Conservation (phyloP, 2,888 invertebrate species). For the Rhagium mordax region DNA sequence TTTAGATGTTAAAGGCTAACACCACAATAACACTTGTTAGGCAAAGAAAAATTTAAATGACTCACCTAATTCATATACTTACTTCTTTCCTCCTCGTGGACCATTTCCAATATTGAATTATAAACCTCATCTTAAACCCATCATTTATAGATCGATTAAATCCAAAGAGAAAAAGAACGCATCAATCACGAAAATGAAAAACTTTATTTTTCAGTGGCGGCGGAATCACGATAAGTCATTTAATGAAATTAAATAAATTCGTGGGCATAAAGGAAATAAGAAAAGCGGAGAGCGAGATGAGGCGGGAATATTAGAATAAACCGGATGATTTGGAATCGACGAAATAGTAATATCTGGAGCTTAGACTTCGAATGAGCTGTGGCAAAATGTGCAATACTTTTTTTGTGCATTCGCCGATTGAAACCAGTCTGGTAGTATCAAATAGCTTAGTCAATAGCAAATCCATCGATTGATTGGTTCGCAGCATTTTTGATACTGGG, state of each 20-base stretch:
- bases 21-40: too few relatives aligned
- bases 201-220: constrained; percentile 10
- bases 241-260: constrained; percentile 29
- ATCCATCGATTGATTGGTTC: constrained; percentile 62
- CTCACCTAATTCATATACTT: background rate
- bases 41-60: background rate
- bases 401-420: constrained; percentile 52
- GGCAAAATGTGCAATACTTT: constrained; percentile 54
- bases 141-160: constrained; percentile 8
- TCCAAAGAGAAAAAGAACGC: constrained; percentile 6
- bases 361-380: constrained; percentile 37
- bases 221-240: constrained; percentile 17
- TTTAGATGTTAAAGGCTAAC: too few relatives aligned
- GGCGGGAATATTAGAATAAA: constrained; percentile 31
- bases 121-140: background rate
- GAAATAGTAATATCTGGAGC: constrained; percentile 46
- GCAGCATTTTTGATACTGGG: constrained; percentile 26
- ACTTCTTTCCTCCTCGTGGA: background rate
- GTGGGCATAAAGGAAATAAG: constrained; percentile 14
- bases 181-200: constrained; percentile 25
- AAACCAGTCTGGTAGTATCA: constrained; percentile 47
- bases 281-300: constrained; percentile 10
- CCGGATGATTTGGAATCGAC: constrained; percentile 28
- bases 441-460: constrained; percentile 49
- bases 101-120: background rate